Conservation (phyloP, 2,888 invertebrate species). For the Lamellibrachia columna region DNA sequence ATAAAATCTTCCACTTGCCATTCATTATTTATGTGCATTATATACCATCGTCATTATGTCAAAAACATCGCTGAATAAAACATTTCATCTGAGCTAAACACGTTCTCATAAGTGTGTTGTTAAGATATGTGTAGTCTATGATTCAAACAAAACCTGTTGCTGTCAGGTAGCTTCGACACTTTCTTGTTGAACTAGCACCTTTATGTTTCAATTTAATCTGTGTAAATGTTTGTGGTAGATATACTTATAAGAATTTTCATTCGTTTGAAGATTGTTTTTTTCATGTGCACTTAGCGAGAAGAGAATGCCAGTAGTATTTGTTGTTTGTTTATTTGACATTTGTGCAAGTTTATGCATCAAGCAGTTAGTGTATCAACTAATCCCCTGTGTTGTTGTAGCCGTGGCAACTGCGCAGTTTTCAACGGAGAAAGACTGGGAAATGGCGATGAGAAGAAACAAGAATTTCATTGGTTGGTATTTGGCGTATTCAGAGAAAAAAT, state of each 20-base stretch:
- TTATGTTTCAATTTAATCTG: too few relatives aligned
- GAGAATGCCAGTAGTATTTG: background rate
- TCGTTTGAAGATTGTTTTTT: too few relatives aligned
- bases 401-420: constrained; percentile 92
- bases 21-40: background rate
- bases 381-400: constrained; percentile 61
- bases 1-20: background rate
- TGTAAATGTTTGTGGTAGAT: too few relatives aligned
- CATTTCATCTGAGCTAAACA: too few relatives aligned
- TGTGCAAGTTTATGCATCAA: background rate
- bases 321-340: background rate
- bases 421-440: constrained; percentile 80
- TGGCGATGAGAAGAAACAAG: constrained; percentile 84
- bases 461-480: constrained; percentile 79
- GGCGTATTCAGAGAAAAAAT: background rate
- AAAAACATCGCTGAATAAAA: too few relatives aligned
- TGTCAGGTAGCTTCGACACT: background rate
- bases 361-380: background rate
- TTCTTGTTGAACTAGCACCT: too few relatives aligned
- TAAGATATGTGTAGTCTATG: too few relatives aligned
- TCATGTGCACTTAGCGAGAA: background rate
- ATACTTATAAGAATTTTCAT: too few relatives aligned
- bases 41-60: background rate
- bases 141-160: too few relatives aligned
- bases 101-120: too few relatives aligned